A percentile compares a stretch with the other conserved stretches of the same genome.
Evolutionary conservation across 2,888 invertebrate genomes (phyloP).

Genomic region (Leucophora obtusa): DNA sequence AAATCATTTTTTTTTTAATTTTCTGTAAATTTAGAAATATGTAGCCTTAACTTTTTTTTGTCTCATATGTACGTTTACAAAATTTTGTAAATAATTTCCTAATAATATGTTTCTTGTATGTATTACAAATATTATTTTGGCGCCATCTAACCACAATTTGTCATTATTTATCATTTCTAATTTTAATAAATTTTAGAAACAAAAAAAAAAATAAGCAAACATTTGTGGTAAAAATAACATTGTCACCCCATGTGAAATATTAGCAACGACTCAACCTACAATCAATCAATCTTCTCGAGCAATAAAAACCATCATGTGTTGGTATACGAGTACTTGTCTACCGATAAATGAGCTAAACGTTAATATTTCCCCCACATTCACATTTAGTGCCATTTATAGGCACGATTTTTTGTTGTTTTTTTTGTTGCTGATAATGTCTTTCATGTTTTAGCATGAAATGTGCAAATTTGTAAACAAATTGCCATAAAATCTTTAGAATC

Average conservation of each 20-base stretch:
- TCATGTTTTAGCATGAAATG: conserved; percentile 32
- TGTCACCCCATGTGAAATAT: conserved; percentile 55
- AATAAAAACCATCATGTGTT: conserved; percentile 31
- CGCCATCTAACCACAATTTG: conserved; percentile 53
- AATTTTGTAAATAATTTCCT: conserved; percentile 23
- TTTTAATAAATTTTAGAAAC: conserved; percentile 47
- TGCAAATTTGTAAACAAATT: conserved; percentile 61
- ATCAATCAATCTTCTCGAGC: conserved; percentile 58
- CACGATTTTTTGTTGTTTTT: conserved; percentile 31
- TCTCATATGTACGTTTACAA: too few relatives aligned
- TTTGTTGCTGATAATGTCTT: neutral
- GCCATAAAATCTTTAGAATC: conserved; percentile 56
- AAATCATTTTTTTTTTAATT: too few relatives aligned
- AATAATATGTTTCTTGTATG: conserved; percentile 15
- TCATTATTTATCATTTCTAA: conserved; percentile 59
- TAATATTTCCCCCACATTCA: neutral
- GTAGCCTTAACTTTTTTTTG: too few relatives aligned
- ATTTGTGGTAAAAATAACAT: conserved; percentile 29
- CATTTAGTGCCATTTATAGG: conserved; percentile 28
- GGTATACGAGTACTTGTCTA: neutral
- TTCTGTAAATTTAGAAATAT: too few relatives aligned
- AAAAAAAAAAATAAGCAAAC: conserved; percentile 16
- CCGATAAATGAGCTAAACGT: neutral
- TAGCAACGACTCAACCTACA: conserved; percentile 59
- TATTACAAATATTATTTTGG: conserved; percentile 40